phyloP scores from a whole-genome alignment of 2,888 invertebrate species.

The Galeopsomyia nigrocyanea region DNA sequence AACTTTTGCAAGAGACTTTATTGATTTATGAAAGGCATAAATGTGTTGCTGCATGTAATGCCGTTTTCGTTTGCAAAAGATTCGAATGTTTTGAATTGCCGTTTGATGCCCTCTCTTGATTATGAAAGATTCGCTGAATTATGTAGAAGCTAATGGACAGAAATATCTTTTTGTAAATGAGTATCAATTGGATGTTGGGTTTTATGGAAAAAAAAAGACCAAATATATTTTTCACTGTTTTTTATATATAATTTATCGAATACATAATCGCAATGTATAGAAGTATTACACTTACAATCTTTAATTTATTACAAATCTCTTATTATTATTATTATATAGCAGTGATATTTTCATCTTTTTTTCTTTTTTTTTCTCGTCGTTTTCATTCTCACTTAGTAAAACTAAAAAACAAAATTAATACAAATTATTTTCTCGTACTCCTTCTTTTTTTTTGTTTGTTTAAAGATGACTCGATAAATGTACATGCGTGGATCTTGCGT shows the following conservation, averaged over 20 bases:
- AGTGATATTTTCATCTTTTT: slow-evolving; percentile 55
- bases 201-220: no score
- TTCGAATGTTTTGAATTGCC: no score
- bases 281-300: slow-evolving; percentile 47
- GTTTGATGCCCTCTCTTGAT: no score
- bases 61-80: no score
- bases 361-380: slow-evolving; percentile 28
- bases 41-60: no score
- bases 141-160: no score
- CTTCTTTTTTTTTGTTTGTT: slow-evolving; percentile 7
- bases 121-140: no score
- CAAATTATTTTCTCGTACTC: slow-evolving; percentile 10
- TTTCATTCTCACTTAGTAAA: slow-evolving; percentile 30
- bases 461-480: background rate
- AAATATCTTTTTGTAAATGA: no score
- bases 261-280: slow-evolving; percentile 58
- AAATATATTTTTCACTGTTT: slow-evolving; percentile 23
- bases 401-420: slow-evolving; percentile 29
- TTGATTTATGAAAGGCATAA: no score
- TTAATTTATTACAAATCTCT: slow-evolving; percentile 56
- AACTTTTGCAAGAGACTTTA: no score
- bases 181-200: no score
- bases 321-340: slow-evolving; percentile 58
- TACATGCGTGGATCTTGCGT: no score
- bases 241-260: slow-evolving; percentile 62